Evolutionary conservation across 2,888 invertebrate species (phyloP), one percentile per base, ranked within the genome.

Genomic region (Tanypteryx hageni): DNA sequence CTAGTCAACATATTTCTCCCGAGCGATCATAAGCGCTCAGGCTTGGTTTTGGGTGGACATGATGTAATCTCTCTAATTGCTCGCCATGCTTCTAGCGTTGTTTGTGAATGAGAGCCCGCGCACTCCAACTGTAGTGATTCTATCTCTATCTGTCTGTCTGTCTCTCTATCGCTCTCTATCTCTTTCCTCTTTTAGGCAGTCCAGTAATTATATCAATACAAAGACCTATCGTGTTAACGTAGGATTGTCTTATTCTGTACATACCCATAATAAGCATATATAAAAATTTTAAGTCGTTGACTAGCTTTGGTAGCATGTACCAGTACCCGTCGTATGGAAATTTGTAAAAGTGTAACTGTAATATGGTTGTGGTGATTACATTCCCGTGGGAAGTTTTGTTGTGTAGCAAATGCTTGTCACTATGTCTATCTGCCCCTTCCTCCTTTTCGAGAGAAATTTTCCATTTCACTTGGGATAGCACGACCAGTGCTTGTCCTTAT

Each of bases 221-320:
- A 89, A 89, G 89, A 89, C 89, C 89, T 64, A 89, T 89, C 89
- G 89, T 89, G 89, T 64, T 89, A 89, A 31, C 64, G 64, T 89
- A 89, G 89, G 89, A 89, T 89, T 89, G 89, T 18, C 22, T 64
- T 89, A 89, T 64, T 68, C 61, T 89, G 89, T 89, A 89, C 64
- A 89, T 89, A 61, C 18, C 61, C 64, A 86, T 59, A 31, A 27
- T 82, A 82, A 44, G n/a, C 44, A 83, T 83, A 16, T 64, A 89
- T 61, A 64, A 64, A 61, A 89, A 31, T 64, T 64, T 44, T 44
- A 64, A 64, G 13, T 89, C 56, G 89, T 89, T 89, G 44, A 89
- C 44, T 89, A 64, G 89, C 64, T 64, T 89, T 89, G 89, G 64
- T 89, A 64, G 89, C 89, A 89, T 89, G 89, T 89, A 89, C 89